These are phyloP conservation scores for Bradysia coprophila DNA, from an alignment of 1,140 invertebrate genomes.

Conservation along the genomic window DNA sequence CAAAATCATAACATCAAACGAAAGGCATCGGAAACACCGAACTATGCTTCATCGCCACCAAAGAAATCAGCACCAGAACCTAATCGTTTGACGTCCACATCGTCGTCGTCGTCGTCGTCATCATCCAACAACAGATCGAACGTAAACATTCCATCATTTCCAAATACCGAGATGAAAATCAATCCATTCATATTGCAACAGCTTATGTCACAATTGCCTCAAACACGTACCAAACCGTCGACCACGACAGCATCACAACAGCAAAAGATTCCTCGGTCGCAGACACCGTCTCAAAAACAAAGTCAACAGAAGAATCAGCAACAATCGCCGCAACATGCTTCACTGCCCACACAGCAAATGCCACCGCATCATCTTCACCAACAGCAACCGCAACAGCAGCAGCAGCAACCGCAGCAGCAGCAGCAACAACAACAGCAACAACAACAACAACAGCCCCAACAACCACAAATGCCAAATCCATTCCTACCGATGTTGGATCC, in stretches of 20 bases:
- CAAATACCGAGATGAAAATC: not conserved
- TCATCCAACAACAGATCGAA: not conserved
- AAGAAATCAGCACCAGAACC: not conserved
- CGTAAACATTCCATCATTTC: not conserved
- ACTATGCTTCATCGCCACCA: not conserved
- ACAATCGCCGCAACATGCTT: no score
- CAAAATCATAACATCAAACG: constrained; percentile 4
- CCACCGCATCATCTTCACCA: no score
- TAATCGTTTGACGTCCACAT: not conserved
- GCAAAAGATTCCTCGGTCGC: no score
- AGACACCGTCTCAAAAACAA: no score
- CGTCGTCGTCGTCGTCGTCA: not conserved
- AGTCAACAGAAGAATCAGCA: no score
- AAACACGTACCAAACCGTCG: not conserved
- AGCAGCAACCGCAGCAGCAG: no score
- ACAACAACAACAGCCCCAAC: not conserved
- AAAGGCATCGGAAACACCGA: not conserved
- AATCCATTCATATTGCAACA: constrained; percentile 1
- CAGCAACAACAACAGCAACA: no score
- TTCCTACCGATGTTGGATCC: not conserved
- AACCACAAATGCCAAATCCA: not conserved
- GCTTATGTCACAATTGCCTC: not conserved
- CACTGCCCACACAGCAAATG: no score
- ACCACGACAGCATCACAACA: no score
- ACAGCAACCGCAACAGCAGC: no score